Percentiles rank a stretch among this genome's conserved stretches.
phyloP scores from a whole-genome alignment of 1,140 invertebrate species.

The Wasmannia auropunctata region DNA sequence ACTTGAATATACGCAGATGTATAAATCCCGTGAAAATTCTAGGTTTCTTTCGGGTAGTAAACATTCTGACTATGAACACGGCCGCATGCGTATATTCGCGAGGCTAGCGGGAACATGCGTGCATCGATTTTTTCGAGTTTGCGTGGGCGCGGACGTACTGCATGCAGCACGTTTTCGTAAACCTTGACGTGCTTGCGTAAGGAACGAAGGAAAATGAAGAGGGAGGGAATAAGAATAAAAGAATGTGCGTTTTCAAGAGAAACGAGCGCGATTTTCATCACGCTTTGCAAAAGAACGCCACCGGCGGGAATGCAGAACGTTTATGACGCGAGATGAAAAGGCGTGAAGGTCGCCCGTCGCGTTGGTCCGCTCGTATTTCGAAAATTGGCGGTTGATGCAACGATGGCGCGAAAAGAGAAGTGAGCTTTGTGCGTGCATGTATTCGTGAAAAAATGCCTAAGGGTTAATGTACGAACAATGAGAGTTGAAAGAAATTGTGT shows the following conservation, averaged over 20 bases:
- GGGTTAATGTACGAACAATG: background rate
- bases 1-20: too few species aligned
- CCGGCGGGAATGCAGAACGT: background rate
- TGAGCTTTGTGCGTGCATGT: background rate
- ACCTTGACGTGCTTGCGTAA: background rate
- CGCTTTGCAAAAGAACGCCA: conserved; percentile 22
- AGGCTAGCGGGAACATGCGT: background rate
- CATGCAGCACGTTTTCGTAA: conserved; percentile 42
- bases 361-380: background rate
- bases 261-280: conserved; percentile 28
- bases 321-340: conserved; percentile 4
- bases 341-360: background rate
- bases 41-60: too few species aligned
- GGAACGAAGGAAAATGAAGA: background rate
- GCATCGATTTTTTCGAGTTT: conserved; percentile 24
- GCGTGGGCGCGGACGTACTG: conserved; percentile 35
- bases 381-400: conserved; percentile 29
- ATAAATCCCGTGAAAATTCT: too few species aligned
- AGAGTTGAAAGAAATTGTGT: background rate
- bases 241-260: conserved; percentile 15
- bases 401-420: conserved; percentile 16
- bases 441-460: background rate
- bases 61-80: too few species aligned
- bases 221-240: conserved; percentile 11
- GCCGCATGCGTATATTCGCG: background rate